Percentiles rank a stretch among this genome's conserved stretches.
Conservation (phyloP, 2,113 vertebrate genomes). For the Ameiurus melas region DNA sequence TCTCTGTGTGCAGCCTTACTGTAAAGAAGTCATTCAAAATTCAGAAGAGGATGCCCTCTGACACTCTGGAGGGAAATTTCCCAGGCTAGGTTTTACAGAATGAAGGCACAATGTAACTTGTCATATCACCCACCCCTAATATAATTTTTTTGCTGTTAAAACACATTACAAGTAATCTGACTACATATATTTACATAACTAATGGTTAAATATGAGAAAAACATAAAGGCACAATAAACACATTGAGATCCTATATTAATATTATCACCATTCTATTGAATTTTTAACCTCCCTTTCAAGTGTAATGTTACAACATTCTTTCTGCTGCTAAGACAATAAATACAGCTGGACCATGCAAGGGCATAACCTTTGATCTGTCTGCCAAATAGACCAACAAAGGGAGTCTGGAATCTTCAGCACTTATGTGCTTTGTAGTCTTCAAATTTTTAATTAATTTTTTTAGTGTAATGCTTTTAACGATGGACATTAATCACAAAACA, state of each 20-base stretch:
- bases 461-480: too few relatives aligned
- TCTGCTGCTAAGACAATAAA: conserved; percentile 19
- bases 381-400: background rate
- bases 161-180: background rate
- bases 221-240: background rate
- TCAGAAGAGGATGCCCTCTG: background rate
- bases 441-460: too few relatives aligned
- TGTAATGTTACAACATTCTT: conserved; percentile 12
- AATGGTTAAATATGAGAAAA: background rate
- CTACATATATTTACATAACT: conserved; percentile 11
- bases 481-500: too few relatives aligned
- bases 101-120: background rate
- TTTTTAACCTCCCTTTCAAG: conserved; percentile 10
- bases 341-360: conserved; percentile 19
- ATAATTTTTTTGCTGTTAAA: background rate
- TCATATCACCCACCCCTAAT: too few relatives aligned
- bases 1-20: background rate
- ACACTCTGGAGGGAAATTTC: background rate
- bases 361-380: conserved; percentile 12
- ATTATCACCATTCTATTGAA: background rate
- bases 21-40: background rate
- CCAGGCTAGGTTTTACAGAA: background rate
- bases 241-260: conserved; percentile 13
- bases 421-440: conserved; percentile 6
- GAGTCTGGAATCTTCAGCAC: background rate